Conservation (phyloP, 1,140 invertebrate genomes). For the Panagrolaimus sp. region DNA sequence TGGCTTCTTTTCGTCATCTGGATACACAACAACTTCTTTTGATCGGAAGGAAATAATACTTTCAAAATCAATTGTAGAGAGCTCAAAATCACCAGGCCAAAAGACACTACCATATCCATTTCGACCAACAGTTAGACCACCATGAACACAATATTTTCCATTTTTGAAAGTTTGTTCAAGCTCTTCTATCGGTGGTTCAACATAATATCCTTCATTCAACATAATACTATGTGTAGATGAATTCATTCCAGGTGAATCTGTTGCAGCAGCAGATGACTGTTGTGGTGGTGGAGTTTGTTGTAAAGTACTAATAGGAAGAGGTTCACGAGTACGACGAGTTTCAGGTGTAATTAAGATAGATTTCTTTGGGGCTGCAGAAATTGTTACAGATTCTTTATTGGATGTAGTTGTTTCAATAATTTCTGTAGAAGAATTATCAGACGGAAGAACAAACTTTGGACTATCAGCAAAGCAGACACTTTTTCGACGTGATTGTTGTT, state of each 20-base stretch:
- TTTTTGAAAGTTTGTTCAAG: conserved; percentile 63
- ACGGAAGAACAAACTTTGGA: background rate
- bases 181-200: conserved; percentile 73
- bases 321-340: background rate
- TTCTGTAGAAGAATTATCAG: no score
- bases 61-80: conserved; percentile 44
- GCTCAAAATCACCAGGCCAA: conserved; percentile 65
- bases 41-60: conserved; percentile 64
- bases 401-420: no score
- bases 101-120: conserved; percentile 84
- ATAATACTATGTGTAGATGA: no score
- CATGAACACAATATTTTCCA: conserved; percentile 18
- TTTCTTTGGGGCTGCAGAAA: background rate
- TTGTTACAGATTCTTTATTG: background rate
- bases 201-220: conserved; percentile 68
- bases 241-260: no score
- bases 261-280: no score
- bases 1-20: conserved; percentile 68
- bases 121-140: conserved; percentile 77
- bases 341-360: background rate
- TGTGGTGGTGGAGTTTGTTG: background rate
- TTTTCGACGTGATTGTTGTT: background rate
- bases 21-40: conserved; percentile 68
- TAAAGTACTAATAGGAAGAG: no score
- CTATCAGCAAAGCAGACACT: conserved; percentile 8